Base-by-base conservation (phyloP, 2,888 invertebrate species). In the Cataglyphis altisquamis region DNA sequence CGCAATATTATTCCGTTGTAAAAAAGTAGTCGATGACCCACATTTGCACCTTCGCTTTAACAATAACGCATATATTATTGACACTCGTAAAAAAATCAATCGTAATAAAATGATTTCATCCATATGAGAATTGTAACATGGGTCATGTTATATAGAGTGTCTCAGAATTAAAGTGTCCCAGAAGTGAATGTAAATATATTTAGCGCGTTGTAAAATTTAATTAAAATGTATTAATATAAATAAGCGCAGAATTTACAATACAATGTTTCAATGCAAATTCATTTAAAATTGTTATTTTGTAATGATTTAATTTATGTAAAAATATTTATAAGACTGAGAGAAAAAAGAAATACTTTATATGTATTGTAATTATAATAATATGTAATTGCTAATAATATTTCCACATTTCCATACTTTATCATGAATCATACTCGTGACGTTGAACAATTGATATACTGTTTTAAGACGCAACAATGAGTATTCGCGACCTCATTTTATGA, bases 401-500 rank as follows among this genome's bases (percentile, higher is more conserved):
- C 1, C 3, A 63, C 10, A 4, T 62, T 32, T 32, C 18, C 18
- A 63, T 32, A 36, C 15, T 66, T 66, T 75, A 62, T 52, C 39
- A 66, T 36, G 15, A 25, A 77, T 66, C 45, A 12, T 63, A 63
- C 63, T 36, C 45, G 32, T 21, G 48, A 62, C 29, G 25, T 64
- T 15, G 41, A 81, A 25, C 36, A 72, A 32, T 62, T 74, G 60
- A 57, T 75, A 52, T 60, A 29, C 36, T 29, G 64, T 48, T 63
- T 66, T 55, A 25, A 60, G 36, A 84, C 67, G 36, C 60, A 75
- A 68, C 52, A 90, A 91, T 86, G 89, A 91, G 86, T 89, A 86
- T 86, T 84, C 84, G 82, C 89, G 92, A 92, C 93, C 93, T 85
- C 90, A 78, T 93, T 93, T 92, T 90, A 88, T 90, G 94, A 94